Conservation (phyloP, 53 echinoderm and acorn worm genomes). For the Patiria pectinifera region DNA sequence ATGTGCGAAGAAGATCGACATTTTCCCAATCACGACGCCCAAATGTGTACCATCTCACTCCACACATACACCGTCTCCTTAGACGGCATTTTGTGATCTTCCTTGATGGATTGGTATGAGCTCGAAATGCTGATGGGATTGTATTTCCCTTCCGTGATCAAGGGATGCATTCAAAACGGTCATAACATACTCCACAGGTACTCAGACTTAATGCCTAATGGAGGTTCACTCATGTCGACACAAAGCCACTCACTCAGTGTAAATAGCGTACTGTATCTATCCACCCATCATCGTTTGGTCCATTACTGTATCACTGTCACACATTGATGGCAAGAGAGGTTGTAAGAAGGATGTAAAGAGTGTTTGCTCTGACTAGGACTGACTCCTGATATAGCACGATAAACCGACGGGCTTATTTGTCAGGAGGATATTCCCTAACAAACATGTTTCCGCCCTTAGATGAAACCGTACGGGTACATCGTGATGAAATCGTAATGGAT, state of each 20-base stretch:
- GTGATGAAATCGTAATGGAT: no score
- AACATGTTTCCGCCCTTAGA: no score
- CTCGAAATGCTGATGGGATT: not conserved
- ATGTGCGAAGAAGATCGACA: no score
- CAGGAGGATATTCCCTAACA: no score
- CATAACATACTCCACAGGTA: not conserved
- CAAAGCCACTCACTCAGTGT: not conserved
- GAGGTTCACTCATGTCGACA: not conserved
- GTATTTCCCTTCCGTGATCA: not conserved
- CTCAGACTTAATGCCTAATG: not conserved
- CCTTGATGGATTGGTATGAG: not conserved
- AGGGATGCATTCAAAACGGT: not conserved
- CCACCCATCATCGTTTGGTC: not conserved
- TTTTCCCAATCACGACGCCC: no score
- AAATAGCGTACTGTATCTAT: not conserved
- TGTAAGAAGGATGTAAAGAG: not conserved
- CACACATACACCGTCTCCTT: no score
- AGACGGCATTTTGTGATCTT: not conserved
- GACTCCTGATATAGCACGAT: not conserved
- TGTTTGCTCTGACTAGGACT: not conserved
- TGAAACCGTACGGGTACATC: no score
- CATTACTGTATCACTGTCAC: not conserved
- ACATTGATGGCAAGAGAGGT: not conserved
- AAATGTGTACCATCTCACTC: no score
- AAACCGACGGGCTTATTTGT: not conserved